A percentile compares a stretch with the other conserved stretches of the same genome.
Evolutionary conservation across 2,888 invertebrate species (phyloP).

Genomic region (Eilema griseolum): DNA sequence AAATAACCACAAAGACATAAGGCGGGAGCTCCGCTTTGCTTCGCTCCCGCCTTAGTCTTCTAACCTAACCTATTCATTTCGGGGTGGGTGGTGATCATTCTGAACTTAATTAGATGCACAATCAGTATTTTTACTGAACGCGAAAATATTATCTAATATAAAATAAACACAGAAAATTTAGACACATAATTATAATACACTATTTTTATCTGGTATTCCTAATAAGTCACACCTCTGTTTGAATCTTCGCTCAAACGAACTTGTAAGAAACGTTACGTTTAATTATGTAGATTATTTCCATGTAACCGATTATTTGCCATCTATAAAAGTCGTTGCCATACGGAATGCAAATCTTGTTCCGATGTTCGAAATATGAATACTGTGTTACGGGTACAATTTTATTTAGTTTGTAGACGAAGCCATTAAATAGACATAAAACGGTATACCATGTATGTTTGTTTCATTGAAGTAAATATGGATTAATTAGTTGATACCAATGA

Average conservation of each 20-base stretch:
- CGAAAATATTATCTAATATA: no score
- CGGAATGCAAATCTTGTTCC: not conserved
- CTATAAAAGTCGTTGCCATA: not conserved
- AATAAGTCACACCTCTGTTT: not conserved
- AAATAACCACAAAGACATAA: no score
- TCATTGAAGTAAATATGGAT: conserved; percentile 15
- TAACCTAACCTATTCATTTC: no score
- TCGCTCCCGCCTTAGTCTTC: no score
- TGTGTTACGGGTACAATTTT: not conserved
- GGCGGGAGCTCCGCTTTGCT: no score
- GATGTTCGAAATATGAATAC: not conserved
- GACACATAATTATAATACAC: no score
- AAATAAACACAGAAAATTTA: no score
- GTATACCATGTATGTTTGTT: conserved; percentile 6
- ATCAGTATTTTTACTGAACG: no score
- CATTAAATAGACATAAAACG: conserved; percentile 5
- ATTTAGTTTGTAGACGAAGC: not conserved
- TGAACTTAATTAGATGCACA: no score
- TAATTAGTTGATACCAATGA: conserved; percentile 14
- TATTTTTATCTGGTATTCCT: not conserved
- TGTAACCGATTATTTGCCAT: conserved; percentile 3
- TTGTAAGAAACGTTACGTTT: not conserved
- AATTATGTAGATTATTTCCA: not conserved
- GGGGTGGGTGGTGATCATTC: no score
- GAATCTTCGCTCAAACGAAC: not conserved